Conservation (phyloP, 1,140 invertebrate genomes). For the Conus ventricosus region DNA sequence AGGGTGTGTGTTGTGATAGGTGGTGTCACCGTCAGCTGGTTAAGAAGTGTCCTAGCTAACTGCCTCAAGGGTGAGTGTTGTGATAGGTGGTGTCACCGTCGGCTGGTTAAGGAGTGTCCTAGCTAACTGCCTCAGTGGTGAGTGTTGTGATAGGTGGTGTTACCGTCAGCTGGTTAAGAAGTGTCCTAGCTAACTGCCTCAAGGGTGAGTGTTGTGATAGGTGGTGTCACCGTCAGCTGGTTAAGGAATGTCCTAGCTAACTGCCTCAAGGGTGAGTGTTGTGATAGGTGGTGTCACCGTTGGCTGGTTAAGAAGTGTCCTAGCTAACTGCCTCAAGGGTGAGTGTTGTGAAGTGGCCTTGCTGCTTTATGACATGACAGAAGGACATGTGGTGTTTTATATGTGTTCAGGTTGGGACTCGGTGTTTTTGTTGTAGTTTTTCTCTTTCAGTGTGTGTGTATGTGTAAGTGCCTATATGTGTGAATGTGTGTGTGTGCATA, state of each 20-base stretch:
- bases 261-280: too few species aligned
- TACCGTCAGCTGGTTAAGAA: background rate
- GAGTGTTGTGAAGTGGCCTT: background rate
- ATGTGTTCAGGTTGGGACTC: background rate
- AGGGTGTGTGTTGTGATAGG: slow-evolving; percentile 76
- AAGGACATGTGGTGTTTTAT: background rate
- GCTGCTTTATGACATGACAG: too few species aligned
- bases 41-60: background rate
- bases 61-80: slow-evolving; percentile 76
- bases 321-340: background rate
- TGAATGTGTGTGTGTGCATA: too few species aligned
- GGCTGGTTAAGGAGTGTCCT: background rate
- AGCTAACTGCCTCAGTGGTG: slow-evolving; percentile 75
- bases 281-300: too few species aligned
- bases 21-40: background rate
- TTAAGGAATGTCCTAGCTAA: background rate
- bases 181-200: background rate
- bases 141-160: slow-evolving; percentile 53
- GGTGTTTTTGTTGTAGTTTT: too few species aligned
- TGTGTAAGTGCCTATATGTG: background rate
- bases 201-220: slow-evolving; percentile 76
- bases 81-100: background rate
- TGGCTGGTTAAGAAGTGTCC: background rate
- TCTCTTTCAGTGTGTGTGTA: background rate
- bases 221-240: background rate